Conservation (phyloP, 1,140 invertebrate genomes). For the Aphaenogaster floridana region DNA sequence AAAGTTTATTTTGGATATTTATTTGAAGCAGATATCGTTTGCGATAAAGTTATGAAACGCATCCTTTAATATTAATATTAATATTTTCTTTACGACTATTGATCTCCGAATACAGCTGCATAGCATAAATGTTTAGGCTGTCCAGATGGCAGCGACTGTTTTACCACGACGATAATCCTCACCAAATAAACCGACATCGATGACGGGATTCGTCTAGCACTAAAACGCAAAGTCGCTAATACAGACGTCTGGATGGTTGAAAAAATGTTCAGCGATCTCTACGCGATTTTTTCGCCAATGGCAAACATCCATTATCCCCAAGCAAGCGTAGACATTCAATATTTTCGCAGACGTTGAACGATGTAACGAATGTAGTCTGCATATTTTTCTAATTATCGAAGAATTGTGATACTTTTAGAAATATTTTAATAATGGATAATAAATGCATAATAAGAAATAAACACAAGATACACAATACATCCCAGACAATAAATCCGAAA, state of each 20-base stretch:
- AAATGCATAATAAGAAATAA: neutral
- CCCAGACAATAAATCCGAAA: neutral
- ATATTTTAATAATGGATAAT: neutral
- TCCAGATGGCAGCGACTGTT: conserved; percentile 3
- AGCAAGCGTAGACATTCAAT: conserved; percentile 37
- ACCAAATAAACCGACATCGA: conserved; percentile 31
- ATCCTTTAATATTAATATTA: neutral
- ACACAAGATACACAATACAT: neutral
- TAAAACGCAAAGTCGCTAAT: conserved; percentile 9
- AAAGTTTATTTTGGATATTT: neutral
- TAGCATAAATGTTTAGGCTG: conserved; percentile 33
- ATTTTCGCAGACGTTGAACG: conserved; percentile 26
- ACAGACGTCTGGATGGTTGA: conserved; percentile 8
- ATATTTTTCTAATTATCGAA: neutral
- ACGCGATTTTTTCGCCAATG: neutral
- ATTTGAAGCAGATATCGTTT: neutral
- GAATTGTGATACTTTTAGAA: neutral
- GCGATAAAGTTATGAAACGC: neutral
- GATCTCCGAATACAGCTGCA: neutral
- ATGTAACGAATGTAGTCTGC: neutral
- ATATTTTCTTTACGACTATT: neutral
- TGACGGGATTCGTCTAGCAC: conserved; percentile 21
- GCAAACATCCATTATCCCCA: conserved; percentile 41
- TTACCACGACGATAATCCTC: neutral
- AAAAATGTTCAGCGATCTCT: conserved; percentile 13